phyloP scores from a whole-genome alignment of 2,113 vertebrate genomes.

The Oncorhynchus tshawytscha region DNA sequence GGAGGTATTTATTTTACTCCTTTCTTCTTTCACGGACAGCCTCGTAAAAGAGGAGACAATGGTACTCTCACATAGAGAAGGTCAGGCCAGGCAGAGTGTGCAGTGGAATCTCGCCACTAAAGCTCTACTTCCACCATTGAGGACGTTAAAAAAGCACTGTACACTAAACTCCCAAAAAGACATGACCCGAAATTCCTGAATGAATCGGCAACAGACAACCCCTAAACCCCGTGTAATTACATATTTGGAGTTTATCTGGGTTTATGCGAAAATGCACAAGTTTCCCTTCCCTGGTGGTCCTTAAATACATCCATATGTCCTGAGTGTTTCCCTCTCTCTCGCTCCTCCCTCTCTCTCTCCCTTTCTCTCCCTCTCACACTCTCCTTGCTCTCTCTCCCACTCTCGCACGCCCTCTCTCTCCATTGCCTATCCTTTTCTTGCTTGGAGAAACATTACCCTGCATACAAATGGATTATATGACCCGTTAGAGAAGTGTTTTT shows the following conservation, averaged over 20 bases:
- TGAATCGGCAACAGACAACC: conserved; percentile 77
- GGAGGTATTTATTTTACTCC: conserved; percentile 61
- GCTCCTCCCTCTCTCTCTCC: conserved; percentile 21
- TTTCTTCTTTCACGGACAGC: conserved; percentile 66
- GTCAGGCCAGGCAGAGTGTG: conserved; percentile 33
- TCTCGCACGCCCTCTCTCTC: conserved; percentile 5
- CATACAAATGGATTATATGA: conserved; percentile 59
- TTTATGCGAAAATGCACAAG: conserved; percentile 81
- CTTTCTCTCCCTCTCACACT: conserved; percentile 40
- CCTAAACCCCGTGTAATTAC: conserved; percentile 82
- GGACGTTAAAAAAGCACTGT: conserved; percentile 56
- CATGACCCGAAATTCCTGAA: conserved; percentile 77
- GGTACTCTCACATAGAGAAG: conserved; percentile 58
- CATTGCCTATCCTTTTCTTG: not conserved
- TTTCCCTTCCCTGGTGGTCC: conserved; percentile 83
- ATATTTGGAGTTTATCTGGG: conserved; percentile 82
- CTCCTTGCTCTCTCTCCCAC: conserved; percentile 23
- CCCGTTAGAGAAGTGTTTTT: conserved; percentile 61
- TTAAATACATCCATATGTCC: conserved; percentile 83
- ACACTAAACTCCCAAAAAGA: conserved; percentile 62
- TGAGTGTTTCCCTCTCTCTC: conserved; percentile 70
- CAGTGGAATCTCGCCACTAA: conserved; percentile 50
- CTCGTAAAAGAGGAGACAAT: conserved; percentile 69
- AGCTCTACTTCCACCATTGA: conserved; percentile 63
- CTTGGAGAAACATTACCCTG: conserved; percentile 55